Percentiles rank a stretch among this genome's conserved stretches.
Evolutionary conservation across 2,797 vertebrate genomes (phyloP).

Genomic region (Schizopygopsis pylzovi): DNA sequence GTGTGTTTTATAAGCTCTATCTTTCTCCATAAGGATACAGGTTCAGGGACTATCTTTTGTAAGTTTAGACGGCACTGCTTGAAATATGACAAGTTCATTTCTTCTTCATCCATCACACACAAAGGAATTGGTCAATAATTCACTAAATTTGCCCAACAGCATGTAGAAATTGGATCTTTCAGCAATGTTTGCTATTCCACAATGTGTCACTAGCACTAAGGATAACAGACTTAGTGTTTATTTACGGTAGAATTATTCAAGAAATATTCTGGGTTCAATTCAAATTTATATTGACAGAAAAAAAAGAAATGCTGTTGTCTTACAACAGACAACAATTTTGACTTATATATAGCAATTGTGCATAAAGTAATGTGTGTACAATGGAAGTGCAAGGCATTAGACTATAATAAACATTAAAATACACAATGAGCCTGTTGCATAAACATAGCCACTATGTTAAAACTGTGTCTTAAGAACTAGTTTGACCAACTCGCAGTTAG

Average conservation of each 20-base stretch:
- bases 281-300: neutral
- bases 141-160: slow-evolving; percentile 1
- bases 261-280: neutral
- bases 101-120: slow-evolving; percentile 1
- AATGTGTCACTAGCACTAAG: neutral
- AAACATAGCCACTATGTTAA: neutral
- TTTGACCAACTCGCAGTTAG: neutral
- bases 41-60: neutral
- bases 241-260: slow-evolving; percentile 17
- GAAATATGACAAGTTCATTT: neutral
- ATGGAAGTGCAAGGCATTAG: neutral
- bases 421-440: neutral
- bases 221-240: slow-evolving; percentile 12
- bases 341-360: neutral
- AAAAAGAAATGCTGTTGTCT: neutral
- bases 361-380: too few species aligned
- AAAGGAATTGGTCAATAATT: neutral
- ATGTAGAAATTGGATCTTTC: neutral
- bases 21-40: neutral
- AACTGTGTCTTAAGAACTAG: neutral
- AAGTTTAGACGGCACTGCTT: neutral
- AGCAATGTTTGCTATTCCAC: slow-evolving; percentile 11
- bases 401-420: neutral
- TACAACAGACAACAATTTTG: neutral
- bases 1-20: neutral